Evolutionary conservation across 1,140 invertebrate species (phyloP), one percentile per base, ranked within the genome.

Genomic region (Hormaphis cornu): DNA sequence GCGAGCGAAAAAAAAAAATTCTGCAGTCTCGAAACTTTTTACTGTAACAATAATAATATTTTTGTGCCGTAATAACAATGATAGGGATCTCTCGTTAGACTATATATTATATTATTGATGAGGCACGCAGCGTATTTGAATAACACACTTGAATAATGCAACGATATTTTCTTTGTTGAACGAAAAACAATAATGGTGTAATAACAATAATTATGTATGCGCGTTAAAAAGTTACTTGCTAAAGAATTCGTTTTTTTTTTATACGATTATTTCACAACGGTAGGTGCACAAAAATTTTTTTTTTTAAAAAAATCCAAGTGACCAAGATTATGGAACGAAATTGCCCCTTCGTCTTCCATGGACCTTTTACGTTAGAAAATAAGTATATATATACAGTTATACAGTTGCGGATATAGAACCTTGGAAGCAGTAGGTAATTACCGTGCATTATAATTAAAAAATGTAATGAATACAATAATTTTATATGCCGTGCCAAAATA

Each of bases 381-480:
- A 7, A 20, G 33, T 20, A 33, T 54, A 54, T 56, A 56, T 18
- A 54, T 33, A 30, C 1, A 56, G 18, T 35, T 56, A 37, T 56
- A n/a, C n/a, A n/a, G n/a, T n/a, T n/a, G n/a, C 24, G 12, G 53
- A 22, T 18, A 7, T 22, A 56, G 53, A 37, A 56, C 53, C 53
- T 56, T 56, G 53, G 53, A 37, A 37, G 20, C n/a, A n/a, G n/a
- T n/a, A n/a, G n/a, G n/a, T 56, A 22, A 56, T 56, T 56, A 56
- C n/a, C 30, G 35, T 56, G 33, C 12, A 14, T 3, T 35, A 56
- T 37, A 56, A 56, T 56, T 56, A 56, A 56, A 56, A 56, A 37
- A n/a, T n/a, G 12, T 56, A 56, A 37, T 35, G 6, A 56, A 37
- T 22, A 56, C 24, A 28, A 56, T 22, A 22, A 18, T 37, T 6